Evolutionary conservation across 2,888 invertebrate genomes (phyloP).

Genomic region (Hecatera dysodea): DNA sequence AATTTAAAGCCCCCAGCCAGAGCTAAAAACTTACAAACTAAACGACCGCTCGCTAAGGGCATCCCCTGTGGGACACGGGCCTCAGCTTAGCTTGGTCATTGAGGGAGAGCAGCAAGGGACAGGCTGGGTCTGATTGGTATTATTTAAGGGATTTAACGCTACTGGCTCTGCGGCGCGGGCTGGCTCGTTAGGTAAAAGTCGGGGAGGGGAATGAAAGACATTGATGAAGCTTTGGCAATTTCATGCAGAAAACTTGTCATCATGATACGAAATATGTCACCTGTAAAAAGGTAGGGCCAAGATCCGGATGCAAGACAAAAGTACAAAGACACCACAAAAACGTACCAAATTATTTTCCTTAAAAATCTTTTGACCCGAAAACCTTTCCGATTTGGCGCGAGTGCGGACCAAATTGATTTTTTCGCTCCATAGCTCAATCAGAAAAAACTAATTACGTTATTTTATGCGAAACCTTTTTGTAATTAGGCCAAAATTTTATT

Average conservation of each 20-base stretch:
- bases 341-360: conserved; percentile 34
- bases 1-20: no score
- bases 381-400: conserved; percentile 78
- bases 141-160: no score
- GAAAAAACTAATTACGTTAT: conserved; percentile 84
- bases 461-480: conserved; percentile 77
- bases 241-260: neutral
- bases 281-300: neutral
- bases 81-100: no score
- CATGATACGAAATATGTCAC: neutral
- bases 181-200: no score
- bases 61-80: no score
- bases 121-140: no score
- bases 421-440: conserved; percentile 75
- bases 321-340: conserved; percentile 10
- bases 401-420: conserved; percentile 83
- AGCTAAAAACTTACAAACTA: no score
- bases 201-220: no score
- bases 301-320: conserved; percentile 16
- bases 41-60: no score
- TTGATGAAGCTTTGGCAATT: neutral
- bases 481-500: conserved; percentile 80
- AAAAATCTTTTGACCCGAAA: conserved; percentile 58
- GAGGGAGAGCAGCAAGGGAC: no score
- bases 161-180: no score